Evolutionary conservation across 2,888 invertebrate genomes (phyloP).

Genomic region (Griposia aprilina): DNA sequence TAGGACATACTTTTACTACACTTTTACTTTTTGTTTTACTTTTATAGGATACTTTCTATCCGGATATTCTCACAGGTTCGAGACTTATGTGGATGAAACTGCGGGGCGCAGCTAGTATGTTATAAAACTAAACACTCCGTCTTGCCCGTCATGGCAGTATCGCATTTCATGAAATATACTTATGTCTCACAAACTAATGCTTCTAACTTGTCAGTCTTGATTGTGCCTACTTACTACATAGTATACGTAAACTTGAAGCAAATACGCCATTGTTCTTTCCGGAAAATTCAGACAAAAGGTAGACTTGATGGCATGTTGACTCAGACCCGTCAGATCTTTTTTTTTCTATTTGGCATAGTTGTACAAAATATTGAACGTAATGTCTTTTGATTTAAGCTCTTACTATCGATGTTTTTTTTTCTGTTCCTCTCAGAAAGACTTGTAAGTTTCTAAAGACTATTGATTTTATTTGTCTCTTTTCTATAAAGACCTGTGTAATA

Average conservation of each 20-base stretch:
- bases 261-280: not conserved
- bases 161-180: conserved; percentile 18
- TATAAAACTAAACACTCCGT: conserved; percentile 3
- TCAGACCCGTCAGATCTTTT: not conserved
- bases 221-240: not conserved
- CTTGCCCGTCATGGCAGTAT: conserved; percentile 6
- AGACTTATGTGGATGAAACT: no score
- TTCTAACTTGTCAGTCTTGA: conserved; percentile 11
- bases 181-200: conserved; percentile 11
- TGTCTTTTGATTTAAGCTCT: not conserved
- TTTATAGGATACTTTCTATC: no score
- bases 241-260: not conserved
- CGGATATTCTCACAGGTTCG: no score
- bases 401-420: not conserved
- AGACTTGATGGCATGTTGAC: conserved; percentile 1
- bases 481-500: not conserved
- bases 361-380: conserved; percentile 26
- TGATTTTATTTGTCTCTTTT: conserved; percentile 22
- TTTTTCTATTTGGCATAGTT: not conserved
- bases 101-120: not conserved
- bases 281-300: conserved; percentile 8
- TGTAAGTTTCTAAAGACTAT: not conserved
- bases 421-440: not conserved
- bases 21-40: no score
- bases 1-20: no score